These are phyloP conservation scores for Eclectus roratus DNA, from an alignment of 2,113 vertebrate genomes.

Conservation along the genomic window DNA sequence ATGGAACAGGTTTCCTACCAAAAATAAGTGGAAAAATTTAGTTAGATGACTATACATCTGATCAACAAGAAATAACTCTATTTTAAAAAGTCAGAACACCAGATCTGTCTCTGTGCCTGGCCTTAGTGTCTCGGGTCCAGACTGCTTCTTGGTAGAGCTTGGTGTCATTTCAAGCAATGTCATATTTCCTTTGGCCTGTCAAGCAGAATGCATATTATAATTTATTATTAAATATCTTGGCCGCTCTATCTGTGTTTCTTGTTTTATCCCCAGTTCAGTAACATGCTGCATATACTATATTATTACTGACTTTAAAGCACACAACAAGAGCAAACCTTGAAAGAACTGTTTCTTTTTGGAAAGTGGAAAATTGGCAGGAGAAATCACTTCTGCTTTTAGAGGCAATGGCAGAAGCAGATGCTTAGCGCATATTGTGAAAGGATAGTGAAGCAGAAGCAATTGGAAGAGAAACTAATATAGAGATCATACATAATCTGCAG, in stretches of 20 bases:
- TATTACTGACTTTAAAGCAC: constrained; percentile 36
- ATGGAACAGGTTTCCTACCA: neutral
- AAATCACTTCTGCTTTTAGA: constrained; percentile 60
- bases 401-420: constrained; percentile 46
- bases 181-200: neutral
- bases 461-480: constrained; percentile 56
- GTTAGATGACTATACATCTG: neutral
- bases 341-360: constrained; percentile 5
- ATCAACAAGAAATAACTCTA: neutral
- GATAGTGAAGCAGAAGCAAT: neutral
- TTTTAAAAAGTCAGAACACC: neutral
- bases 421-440: constrained; percentile 23
- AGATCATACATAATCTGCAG: constrained; percentile 51
- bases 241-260: neutral
- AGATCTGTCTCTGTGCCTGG: neutral
- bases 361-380: constrained; percentile 61
- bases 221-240: constrained; percentile 4
- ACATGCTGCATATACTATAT: neutral
- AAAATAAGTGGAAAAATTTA: neutral
- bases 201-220: neutral
- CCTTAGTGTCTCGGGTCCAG: neutral
- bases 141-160: neutral
- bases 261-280: neutral
- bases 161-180: neutral
- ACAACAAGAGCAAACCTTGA: constrained; percentile 43